Evolutionary conservation across 1,140 invertebrate genomes (phyloP), one percentile per base, ranked within the genome.

Genomic region (Dendroctonus ponderosae): DNA sequence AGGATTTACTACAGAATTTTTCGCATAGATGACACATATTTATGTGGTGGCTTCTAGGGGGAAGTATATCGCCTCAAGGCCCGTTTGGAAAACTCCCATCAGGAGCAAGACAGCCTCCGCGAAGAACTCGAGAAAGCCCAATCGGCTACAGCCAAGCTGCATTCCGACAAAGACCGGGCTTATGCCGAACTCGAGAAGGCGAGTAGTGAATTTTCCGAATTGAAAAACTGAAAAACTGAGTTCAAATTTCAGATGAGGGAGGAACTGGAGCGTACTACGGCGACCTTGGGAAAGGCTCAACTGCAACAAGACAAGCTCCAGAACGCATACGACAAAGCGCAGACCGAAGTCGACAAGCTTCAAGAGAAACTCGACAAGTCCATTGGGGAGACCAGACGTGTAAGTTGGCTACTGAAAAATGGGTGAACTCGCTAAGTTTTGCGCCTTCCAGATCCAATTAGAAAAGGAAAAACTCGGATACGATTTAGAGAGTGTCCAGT

Each of bases 41-140:
- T 3, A 26, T 26, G 1, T 26, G 26, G 9, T 14, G 12, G 15
- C 5, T 56, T 63, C 42, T 46, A 68, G 66, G 93, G 93, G 57
- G 94, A 97, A 79, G 93, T 97, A 9, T 96, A 96, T 76, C 85
- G 93, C 74, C 83, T 96, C 63, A 96, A 96, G 80, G 94, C 94
- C 9, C 90, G 93, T 77, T 82, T 97, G 72, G 94, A 96, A 82
- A 96, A 96, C 80, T 92, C 93, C 76, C 93, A 96, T 82, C 90
- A 90, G 59, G 94, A 97, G 81, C 92, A 94, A 75, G 93, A 96
- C 74, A 94, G 90, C 76, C 80, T 96, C 57, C 91, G 93, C 56
- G 93, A 96, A 74, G 93, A 96, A 80, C 89, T 94, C 75, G 93
- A 94, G 75, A 84, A 91, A 58, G 83, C 88, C 11, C 88, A 91